A percentile compares a stretch with the other conserved stretches of the same genome.
Evolutionary conservation across 1,140 invertebrate genomes (phyloP).

Genomic region (Hylaeus anthracinus): DNA sequence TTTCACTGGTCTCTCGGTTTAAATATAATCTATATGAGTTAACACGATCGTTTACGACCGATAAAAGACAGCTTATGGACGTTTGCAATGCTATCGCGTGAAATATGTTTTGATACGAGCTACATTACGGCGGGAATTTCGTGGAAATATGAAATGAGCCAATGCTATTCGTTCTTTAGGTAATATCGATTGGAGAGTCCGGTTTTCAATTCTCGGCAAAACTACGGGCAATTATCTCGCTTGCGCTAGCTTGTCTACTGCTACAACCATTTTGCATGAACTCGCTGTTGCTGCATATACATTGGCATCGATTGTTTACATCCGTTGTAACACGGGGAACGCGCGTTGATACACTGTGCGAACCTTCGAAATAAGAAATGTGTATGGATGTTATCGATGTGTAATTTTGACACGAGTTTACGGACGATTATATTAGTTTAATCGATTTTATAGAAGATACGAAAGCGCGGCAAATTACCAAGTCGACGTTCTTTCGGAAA

Average conservation of each 20-base stretch:
- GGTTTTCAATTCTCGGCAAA: slow-evolving; percentile 60
- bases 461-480: slow-evolving; percentile 50
- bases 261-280: slow-evolving; percentile 53
- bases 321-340: slow-evolving; percentile 42
- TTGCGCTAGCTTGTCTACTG: slow-evolving; percentile 10
- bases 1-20: neutral
- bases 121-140: slow-evolving; percentile 16
- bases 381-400: neutral
- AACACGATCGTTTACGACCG: neutral
- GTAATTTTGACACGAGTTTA: neutral
- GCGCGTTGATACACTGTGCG: slow-evolving; percentile 7
- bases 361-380: slow-evolving; percentile 5
- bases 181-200: slow-evolving; percentile 58
- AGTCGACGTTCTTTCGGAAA: neutral
- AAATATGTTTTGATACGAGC: neutral
- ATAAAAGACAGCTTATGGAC: neutral
- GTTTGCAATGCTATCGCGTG: neutral
- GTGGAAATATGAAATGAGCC: slow-evolving; percentile 47
- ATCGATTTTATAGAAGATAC: slow-evolving; percentile 30
- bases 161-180: slow-evolving; percentile 54
- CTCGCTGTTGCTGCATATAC: slow-evolving; percentile 29
- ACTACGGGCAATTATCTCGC: slow-evolving; percentile 49
- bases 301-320: slow-evolving; percentile 57
- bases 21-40: neutral
- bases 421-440: neutral